These are phyloP conservation scores for Spinus olivaceus DNA, from an alignment of 2,797 vertebrate genomes.

Conservation along the genomic window DNA sequence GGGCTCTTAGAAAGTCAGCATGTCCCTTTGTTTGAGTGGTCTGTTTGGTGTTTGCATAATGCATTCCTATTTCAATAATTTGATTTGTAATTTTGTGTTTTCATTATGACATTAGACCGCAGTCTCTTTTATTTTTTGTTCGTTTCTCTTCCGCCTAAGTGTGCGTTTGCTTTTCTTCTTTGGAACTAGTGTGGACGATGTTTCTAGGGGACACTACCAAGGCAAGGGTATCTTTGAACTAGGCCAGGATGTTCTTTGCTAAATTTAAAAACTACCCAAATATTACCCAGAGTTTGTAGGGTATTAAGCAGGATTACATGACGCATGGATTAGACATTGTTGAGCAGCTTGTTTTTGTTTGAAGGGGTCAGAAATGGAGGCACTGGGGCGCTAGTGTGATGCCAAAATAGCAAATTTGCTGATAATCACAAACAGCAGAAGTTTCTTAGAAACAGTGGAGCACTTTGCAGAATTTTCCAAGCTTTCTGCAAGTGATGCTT, in stretches of 20 bases:
- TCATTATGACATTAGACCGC: not conserved
- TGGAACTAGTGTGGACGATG: not conserved
- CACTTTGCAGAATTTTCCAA: not conserved
- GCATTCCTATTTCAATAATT: not conserved
- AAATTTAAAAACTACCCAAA: conserved; percentile 79
- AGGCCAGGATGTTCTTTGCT: conserved; percentile 83
- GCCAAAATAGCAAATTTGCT: not conserved
- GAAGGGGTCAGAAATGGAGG: conserved; percentile 63
- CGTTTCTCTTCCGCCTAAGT: fast-evolving
- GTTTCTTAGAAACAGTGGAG: not conserved
- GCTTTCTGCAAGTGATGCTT: not conserved
- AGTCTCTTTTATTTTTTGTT: not conserved
- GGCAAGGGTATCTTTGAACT: conserved; percentile 73
- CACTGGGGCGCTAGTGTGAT: conserved; percentile 19
- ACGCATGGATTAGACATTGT: conserved; percentile 80
- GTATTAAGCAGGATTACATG: conserved; percentile 83
- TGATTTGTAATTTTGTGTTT: not conserved
- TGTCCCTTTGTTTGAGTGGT: not conserved
- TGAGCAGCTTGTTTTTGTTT: conserved; percentile 79
- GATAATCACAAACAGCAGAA: not conserved
- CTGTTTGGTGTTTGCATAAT: not conserved
- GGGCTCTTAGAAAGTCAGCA: not conserved
- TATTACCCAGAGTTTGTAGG: conserved; percentile 80
- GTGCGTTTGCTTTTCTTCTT: not conserved
- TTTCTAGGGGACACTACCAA: not conserved